Base-by-base conservation (phyloP, 2,888 invertebrate genomes). In the Amiota mariae region DNA sequence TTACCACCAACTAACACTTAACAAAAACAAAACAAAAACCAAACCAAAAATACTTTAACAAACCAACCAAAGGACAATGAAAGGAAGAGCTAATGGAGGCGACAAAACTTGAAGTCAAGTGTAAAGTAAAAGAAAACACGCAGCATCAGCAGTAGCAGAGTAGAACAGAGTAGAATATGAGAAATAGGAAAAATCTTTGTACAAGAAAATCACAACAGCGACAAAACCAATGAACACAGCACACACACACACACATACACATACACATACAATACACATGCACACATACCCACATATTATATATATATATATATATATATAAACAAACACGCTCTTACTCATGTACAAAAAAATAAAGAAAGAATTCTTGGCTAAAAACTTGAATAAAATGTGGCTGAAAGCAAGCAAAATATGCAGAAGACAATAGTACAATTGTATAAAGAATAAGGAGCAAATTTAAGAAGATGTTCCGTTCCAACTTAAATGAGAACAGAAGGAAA, bases 1-100 rank as follows among this genome's bases (percentile, higher is more conserved):
- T 86, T 87, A 79, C 82, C 24, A 79, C 82, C 24, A 24, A 24
- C 24, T 87, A 80, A 81, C 87, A 81, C 84, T 81, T 76, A 79
- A 77, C 78, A 76, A 18, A 46, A 75, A 68, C 56, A 76, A 71
- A 47, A 47, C 46, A 64, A 73, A 68, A 78, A 72, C 71, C 76
- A 72, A 73, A 48, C 47, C 61, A 77, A 64, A 78, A 72, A 9
- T 18, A 63, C 36, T 13, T 8, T 6, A 24, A 63, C 13, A 8
- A 24, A 36, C n/a, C 15, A 59, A 20, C 9, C 6, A 59, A 20
- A 63, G 18, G 67, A n/a, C 13, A 47, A 2, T 11, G 18, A 2
- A 59, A 59, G 12, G 24, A 59, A 59, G 46, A 46, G n/a, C 46
- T 46, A 11, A 36, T 59, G 15, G 18, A 20, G 59, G 11, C 54